Base-by-base conservation (phyloP, 1,140 invertebrate species). In the Stenopsyche tienmushanensis region DNA sequence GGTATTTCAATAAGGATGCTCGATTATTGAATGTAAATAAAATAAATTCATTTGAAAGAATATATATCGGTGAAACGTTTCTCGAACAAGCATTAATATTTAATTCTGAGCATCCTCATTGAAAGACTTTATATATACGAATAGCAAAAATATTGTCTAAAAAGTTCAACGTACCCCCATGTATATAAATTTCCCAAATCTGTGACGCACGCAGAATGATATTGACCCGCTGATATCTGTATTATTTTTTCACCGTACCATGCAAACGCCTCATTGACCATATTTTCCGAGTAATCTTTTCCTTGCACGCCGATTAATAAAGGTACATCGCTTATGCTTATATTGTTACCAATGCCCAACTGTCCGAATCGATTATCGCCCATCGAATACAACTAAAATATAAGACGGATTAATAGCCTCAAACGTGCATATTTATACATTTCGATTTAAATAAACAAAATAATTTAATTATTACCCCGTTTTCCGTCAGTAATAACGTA, bases 311-410 rank as follows among this genome's bases (percentile, higher is more conserved):
- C 62, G 25, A 70, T 49, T 21, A 70, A 55, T 23, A 70, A 17
- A 10, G 62, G 62, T 2, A 49, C 49, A 55, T 66, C 62, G 26
- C 45, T 59, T 8, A 26, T 47, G 10, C n/a, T 42, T n/a, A 84
- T 72, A 34, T 82, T 68, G 0, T 80, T 76, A 0, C 87, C 88
- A 2, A 88, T 72, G 24, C 90, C 90, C 1, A 92, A 76, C 72
- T 92, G 90, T 1, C 90, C 90, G 74, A 84, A 90, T 59, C 80
- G 80, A 65, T 85, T 89, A 15, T 83, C 85, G 9, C 90, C 90
- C 87, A 89, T 90, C 10, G 84, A 77, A 77, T 90, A 91, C 23
- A 90, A 74, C 85, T 86, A 71, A 20, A 67, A 72, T 53, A 44
- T 63, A 71, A 54, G 9, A 24, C 21, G 10, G 29, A 7, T 7